Evolutionary conservation across 2,888 invertebrate genomes (phyloP).

Genomic region (Orchesella flavescens): DNA sequence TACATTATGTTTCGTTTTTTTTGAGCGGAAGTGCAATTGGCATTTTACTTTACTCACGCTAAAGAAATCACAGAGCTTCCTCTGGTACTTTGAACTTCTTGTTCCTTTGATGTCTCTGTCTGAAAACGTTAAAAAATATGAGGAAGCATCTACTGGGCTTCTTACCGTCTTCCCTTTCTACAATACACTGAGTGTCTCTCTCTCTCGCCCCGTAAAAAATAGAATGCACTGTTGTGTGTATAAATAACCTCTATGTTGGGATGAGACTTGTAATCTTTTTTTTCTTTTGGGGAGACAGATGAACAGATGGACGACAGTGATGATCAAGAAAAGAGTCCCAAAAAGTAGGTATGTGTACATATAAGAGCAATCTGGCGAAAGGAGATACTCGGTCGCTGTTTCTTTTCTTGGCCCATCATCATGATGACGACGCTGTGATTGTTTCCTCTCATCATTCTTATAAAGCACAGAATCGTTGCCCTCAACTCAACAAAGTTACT

Average conservation of each 20-base stretch:
- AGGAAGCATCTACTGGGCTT: no score
- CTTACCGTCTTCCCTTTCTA: no score
- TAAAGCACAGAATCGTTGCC: constrained; percentile 7
- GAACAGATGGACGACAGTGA: constrained; percentile 15
- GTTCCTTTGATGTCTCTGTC: background rate
- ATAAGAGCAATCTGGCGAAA: constrained; percentile 11
- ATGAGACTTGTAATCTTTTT: no score
- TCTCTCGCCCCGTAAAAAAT: no score
- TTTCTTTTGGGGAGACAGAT: background rate
- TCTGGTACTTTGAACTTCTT: background rate
- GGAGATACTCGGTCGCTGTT: background rate
- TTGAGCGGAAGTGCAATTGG: no score
- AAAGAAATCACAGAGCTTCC: background rate
- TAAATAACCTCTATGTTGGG: no score
- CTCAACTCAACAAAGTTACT: constrained; percentile 2
- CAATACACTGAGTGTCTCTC: no score
- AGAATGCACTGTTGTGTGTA: no score
- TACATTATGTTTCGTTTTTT: no score
- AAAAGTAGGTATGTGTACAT: no score
- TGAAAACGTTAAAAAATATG: no score
- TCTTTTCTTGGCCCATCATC: background rate
- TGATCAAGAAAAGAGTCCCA: background rate
- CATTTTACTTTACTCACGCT: no score
- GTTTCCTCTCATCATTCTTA: constrained; percentile 7
- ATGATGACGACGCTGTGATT: constrained; percentile 13